Conservation (phyloP, 2,113 vertebrate genomes). For the Gulo gulo region DNA sequence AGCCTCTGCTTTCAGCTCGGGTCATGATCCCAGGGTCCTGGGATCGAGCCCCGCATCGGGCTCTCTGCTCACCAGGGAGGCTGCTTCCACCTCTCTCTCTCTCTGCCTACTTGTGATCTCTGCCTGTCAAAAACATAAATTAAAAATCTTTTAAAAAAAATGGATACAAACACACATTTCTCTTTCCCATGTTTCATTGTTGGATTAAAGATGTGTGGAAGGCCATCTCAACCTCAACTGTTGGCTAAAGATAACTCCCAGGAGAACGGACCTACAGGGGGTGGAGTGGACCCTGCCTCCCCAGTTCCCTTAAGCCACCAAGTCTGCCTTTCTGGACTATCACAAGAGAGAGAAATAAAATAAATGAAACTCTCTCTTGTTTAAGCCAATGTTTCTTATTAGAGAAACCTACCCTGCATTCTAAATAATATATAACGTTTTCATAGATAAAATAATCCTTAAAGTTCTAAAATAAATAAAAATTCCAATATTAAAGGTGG, state of each 20-base stretch:
- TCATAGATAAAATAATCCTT: not conserved
- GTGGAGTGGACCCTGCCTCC: not conserved
- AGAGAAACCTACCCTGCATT: not conserved
- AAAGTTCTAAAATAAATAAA: constrained; percentile 1
- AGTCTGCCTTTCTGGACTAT: not conserved
- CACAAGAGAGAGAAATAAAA: not conserved
- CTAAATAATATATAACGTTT: not conserved
- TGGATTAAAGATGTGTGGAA: not conserved
- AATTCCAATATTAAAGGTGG: not conserved
- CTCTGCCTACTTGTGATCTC: no score
- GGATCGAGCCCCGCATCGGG: no score
- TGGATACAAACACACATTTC: not conserved
- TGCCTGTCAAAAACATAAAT: no score
- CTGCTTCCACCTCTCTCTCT: no score
- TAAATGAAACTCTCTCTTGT: not conserved
- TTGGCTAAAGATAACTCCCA: not conserved
- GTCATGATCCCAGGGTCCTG: no score
- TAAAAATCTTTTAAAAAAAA: no score
- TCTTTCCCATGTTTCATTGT: not conserved
- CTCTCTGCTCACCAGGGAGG: no score
- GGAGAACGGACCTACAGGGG: not conserved
- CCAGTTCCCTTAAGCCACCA: not conserved
- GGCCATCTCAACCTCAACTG: not conserved
- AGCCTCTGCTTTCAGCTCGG: no score
- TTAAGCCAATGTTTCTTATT: not conserved